Base-by-base conservation (phyloP, 1,140 invertebrate genomes). In the Harpegnathos saltator region DNA sequence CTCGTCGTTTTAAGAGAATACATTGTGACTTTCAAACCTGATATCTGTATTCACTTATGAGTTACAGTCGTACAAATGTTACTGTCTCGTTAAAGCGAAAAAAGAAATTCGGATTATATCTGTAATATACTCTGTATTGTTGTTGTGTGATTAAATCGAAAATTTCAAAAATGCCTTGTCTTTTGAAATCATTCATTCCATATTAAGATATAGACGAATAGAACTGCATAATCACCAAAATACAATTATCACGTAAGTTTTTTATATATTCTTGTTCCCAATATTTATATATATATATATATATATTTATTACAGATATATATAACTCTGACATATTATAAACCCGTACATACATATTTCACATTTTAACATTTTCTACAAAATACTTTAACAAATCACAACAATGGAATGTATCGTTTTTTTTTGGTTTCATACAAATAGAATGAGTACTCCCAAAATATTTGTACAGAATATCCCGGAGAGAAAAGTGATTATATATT, bases 121-220 rank as follows among this genome's bases (percentile, higher is more conserved):
- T 94, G 91, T 94, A 94, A 94, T 88, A 93, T 94, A 94, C 83
- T 92, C 91, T 94, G 93, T 94, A 94, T 94, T 94, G 92, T 93
- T 94, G 93, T 94, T 94, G 93, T 94, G 93, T 94, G 92, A 94
- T 94, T 94, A 92, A 93, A 93, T 92, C 90, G 86, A 91, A 92
- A 92, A 81, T n/a, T 44, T 73, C 22, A 62, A 73, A 82, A 63
- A 73, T 11, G 12, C 0, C 19, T 26, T 9, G n/a, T 38, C 50
- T 82, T 29, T 50, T 52, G 24, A 80, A 69, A 78, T n/a, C 38
- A 44, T 66, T 7, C 29, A 52, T 33, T 71, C 59, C 69, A 50
- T 5, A 74, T 82, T 0, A 12, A 38, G 1, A 62, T 11, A 50
- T 48, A 61, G 50, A 74, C 9, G 22, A n/a, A 17, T 0, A 77